phyloP scores from a whole-genome alignment of 2,113 vertebrate species.

The Melanotaenia duboulayi region DNA sequence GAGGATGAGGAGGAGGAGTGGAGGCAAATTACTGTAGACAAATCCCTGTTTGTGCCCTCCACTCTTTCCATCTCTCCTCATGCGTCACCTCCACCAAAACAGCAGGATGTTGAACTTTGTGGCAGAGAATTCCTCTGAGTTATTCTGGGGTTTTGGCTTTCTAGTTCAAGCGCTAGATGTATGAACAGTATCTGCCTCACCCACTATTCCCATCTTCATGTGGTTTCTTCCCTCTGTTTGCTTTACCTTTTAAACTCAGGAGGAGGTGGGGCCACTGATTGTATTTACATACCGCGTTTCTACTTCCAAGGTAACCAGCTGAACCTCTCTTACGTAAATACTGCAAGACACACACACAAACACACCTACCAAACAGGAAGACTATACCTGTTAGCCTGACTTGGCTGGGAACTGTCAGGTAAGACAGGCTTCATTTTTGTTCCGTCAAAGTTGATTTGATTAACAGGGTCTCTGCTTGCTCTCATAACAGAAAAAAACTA shows the following conservation, averaged over 20 bases:
- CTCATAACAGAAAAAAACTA: neutral
- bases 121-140: slow-evolving; percentile 26
- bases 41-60: slow-evolving; percentile 68
- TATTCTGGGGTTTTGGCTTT: slow-evolving; percentile 6
- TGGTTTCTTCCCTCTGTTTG: slow-evolving; percentile 12
- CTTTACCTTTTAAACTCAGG: slow-evolving; percentile 34
- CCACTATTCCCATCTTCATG: neutral
- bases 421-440: slow-evolving; percentile 53
- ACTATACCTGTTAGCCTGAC: slow-evolving; percentile 43
- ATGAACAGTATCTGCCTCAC: slow-evolving; percentile 10
- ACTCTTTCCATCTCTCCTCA: slow-evolving; percentile 37
- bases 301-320: slow-evolving; percentile 76
- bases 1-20: slow-evolving; percentile 51
- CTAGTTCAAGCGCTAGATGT: slow-evolving; percentile 50
- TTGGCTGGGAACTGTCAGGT: slow-evolving; percentile 68
- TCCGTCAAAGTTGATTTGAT: neutral
- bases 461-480: neutral
- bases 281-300: slow-evolving; percentile 65
- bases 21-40: slow-evolving; percentile 50
- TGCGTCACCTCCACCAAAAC: slow-evolving; percentile 7
- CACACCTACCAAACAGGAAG: slow-evolving; percentile 75
- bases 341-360: slow-evolving; percentile 35
- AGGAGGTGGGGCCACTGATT: slow-evolving; percentile 59
- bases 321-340: slow-evolving; percentile 71
- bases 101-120: neutral